phyloP scores from a whole-genome alignment of 2,888 invertebrate genomes.

The Copidosoma aretas region DNA sequence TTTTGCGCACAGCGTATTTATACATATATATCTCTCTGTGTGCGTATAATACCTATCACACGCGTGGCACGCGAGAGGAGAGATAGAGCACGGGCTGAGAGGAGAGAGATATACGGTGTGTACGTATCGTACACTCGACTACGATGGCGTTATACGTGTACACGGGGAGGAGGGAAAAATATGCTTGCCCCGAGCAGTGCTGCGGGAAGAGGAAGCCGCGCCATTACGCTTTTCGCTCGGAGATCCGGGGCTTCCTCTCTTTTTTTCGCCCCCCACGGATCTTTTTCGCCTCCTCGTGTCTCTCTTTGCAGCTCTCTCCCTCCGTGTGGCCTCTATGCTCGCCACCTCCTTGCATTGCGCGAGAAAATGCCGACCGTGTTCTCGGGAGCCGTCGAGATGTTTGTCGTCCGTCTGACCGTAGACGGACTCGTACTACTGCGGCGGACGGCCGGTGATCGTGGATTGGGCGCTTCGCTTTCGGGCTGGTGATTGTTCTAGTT shows the following conservation, averaged over 20 bases:
- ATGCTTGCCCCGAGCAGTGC: slow-evolving; percentile 53
- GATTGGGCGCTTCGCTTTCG: too few relatives aligned
- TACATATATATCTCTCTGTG: not conserved
- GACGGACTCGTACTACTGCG: slow-evolving; percentile 30
- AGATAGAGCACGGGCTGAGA: not conserved
- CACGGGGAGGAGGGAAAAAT: slow-evolving; percentile 42
- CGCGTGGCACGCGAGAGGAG: not conserved
- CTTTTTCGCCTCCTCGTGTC: slow-evolving; percentile 17
- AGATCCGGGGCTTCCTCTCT: slow-evolving; percentile 8
- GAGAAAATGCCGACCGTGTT: not conserved
- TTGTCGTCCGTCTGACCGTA: slow-evolving; percentile 25
- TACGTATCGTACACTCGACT: not conserved
- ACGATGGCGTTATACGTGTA: too few relatives aligned
- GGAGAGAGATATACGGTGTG: slow-evolving; percentile 10
- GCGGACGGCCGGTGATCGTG: too few relatives aligned
- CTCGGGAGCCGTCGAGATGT: too few relatives aligned
- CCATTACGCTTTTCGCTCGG: slow-evolving; percentile 36
- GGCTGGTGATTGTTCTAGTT: too few relatives aligned
- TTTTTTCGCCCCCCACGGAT: slow-evolving; percentile 2
- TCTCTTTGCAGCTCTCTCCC: slow-evolving; percentile 4
- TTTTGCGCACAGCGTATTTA: slow-evolving; percentile 23
- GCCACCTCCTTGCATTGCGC: not conserved
- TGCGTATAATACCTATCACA: not conserved
- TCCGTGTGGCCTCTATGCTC: not conserved
- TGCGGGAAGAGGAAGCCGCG: slow-evolving; percentile 42